Evolutionary conservation across 2,797 vertebrate genomes (phyloP).

Genomic region (Pantherophis vulpinus): DNA sequence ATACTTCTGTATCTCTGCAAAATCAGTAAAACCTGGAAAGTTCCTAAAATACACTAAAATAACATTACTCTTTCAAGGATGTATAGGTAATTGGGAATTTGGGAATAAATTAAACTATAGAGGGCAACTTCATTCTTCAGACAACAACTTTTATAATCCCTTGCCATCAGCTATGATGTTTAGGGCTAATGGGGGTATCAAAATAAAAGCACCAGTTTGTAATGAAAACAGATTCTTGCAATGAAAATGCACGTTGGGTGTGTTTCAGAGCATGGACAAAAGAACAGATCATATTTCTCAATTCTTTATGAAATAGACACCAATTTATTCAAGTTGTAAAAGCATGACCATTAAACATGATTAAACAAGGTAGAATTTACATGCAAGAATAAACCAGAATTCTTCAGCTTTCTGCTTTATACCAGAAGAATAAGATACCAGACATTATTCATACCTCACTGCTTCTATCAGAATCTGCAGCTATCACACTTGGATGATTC

Average conservation of each 20-base stretch:
- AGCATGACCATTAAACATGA: neutral
- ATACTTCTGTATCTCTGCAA: neutral
- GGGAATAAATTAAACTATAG: slow-evolving; percentile 7
- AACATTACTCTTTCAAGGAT: neutral
- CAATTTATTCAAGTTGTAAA: neutral
- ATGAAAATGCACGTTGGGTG: neutral
- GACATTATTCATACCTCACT: neutral
- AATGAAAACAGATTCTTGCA: neutral
- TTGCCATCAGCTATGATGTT: neutral
- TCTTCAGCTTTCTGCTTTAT: neutral
- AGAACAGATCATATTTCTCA: neutral
- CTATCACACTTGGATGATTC: neutral
- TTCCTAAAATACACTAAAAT: neutral
- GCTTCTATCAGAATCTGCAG: neutral
- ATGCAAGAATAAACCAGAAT: neutral
- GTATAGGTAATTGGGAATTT: neutral
- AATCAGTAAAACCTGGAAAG: neutral
- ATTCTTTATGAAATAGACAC: neutral
- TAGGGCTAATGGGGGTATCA: neutral
- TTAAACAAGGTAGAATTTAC: neutral
- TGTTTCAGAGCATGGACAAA: neutral
- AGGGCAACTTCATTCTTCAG: neutral
- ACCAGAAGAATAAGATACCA: neutral
- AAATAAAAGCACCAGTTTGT: neutral
- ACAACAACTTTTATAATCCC: neutral